Conservation (phyloP, 2,888 invertebrate genomes). For the Agrochola circellaris region DNA sequence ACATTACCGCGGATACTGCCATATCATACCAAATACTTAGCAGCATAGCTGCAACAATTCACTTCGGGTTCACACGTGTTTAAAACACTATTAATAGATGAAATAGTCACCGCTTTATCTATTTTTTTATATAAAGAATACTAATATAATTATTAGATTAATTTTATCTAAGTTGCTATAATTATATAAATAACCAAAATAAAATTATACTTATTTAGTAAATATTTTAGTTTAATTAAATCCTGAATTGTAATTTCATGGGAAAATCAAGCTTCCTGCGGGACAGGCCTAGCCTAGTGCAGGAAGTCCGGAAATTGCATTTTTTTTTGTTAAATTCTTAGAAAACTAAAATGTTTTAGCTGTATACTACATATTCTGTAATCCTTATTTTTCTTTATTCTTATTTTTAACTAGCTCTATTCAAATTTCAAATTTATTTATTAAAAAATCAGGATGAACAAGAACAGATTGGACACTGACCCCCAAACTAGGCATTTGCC, state of each 20-base stretch:
- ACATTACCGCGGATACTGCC: slow-evolving; percentile 46
- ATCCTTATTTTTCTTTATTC: not conserved
- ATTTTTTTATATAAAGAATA: not conserved
- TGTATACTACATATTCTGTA: not conserved
- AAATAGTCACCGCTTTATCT: slow-evolving; percentile 12
- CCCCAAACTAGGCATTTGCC: no score
- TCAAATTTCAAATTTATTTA: no score
- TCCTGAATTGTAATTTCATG: not conserved
- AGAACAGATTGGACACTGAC: no score
- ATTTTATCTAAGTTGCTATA: not conserved
- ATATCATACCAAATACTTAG: slow-evolving; percentile 24
- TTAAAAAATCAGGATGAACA: no score
- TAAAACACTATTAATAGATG: not conserved
- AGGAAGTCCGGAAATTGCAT: not conserved
- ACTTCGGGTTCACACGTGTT: slow-evolving; percentile 35
- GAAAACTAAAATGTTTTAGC: not conserved
- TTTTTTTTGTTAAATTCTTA: not conserved
- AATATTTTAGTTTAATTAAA: not conserved
- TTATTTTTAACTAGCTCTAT: no score
- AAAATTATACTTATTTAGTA: not conserved
- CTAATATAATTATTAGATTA: no score
- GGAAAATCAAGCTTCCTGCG: not conserved
- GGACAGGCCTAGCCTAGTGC: not conserved
- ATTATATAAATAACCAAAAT: not conserved
- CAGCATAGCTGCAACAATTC: slow-evolving; percentile 13